These are phyloP conservation scores for Danio aesculapii DNA, from an alignment of 2,797 vertebrate species.

Conservation along the genomic window DNA sequence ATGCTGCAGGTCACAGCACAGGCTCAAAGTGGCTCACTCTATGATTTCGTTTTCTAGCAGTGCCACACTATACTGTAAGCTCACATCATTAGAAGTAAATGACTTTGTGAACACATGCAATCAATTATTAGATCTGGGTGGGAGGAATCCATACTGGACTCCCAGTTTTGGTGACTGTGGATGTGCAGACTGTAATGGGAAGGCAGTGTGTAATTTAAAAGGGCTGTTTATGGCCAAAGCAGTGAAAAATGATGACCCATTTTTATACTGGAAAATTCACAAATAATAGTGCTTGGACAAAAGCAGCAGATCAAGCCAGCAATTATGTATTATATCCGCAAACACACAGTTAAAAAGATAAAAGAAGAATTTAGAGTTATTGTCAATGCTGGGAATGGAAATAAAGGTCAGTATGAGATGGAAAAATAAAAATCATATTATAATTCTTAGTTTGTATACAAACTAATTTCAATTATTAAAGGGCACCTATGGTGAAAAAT, in stretches of 20 bases:
- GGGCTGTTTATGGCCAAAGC: neutral
- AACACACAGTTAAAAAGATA: neutral
- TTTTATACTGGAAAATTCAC: slow-evolving; percentile 16
- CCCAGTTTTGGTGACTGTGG: neutral
- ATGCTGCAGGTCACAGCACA: slow-evolving; percentile 14
- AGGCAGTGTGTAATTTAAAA: neutral
- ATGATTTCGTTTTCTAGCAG: neutral
- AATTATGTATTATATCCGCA: slow-evolving; percentile 4
- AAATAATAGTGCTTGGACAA: slow-evolving; percentile 11
- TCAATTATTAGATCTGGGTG: neutral
- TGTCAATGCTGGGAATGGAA: neutral
- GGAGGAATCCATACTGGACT: neutral
- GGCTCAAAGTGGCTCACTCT: slow-evolving; percentile 5
- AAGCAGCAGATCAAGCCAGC: neutral
- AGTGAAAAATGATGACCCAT: neutral
- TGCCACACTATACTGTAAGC: neutral
- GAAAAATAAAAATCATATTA: neutral
- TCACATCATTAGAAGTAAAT: neutral
- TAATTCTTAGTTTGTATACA: neutral
- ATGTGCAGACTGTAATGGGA: neutral
- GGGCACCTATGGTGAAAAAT: no score
- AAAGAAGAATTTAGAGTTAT: neutral
- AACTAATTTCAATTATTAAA: neutral
- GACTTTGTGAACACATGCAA: slow-evolving; percentile 17
- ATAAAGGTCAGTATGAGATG: neutral